Percentiles rank a stretch among this genome's conserved stretches.
phyloP scores from a whole-genome alignment of 23 tunicate genomes.

The Phallusia fumigata region DNA sequence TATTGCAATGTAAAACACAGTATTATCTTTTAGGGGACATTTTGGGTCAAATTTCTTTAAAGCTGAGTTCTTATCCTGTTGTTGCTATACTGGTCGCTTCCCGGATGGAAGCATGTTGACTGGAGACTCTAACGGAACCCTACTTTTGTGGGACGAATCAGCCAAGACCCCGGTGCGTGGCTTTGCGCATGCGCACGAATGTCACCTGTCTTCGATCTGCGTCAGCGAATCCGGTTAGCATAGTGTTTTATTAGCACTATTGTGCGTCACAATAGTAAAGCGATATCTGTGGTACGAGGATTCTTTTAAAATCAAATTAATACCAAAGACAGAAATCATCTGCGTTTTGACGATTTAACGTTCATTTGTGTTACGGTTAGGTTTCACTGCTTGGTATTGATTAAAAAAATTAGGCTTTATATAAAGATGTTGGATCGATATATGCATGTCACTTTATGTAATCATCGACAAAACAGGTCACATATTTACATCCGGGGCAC shows the following conservation, averaged over 20 bases:
- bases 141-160: conserved; percentile 70
- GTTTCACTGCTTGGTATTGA: too few relatives aligned
- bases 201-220: conserved; percentile 54
- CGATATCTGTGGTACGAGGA: too few relatives aligned
- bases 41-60: conserved; percentile 50
- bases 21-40: conserved; percentile 49
- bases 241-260: too few relatives aligned
- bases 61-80: conserved; percentile 58
- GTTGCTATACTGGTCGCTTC: conserved; percentile 25
- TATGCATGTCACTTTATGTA: too few relatives aligned
- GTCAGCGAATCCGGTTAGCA: conserved; percentile 27
- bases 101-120: conserved; percentile 34
- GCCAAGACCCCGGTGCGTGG: conserved; percentile 37
- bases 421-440: too few relatives aligned
- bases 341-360: too few relatives aligned
- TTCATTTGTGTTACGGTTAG: too few relatives aligned
- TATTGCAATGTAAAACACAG: too few relatives aligned
- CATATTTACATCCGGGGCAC: conserved; percentile 64
- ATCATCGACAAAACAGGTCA: conserved; percentile 15
- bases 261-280: too few relatives aligned
- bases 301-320: too few relatives aligned
- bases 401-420: too few relatives aligned
- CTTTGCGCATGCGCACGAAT: conserved; percentile 82
- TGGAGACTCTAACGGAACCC: conserved; percentile 86
- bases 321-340: too few relatives aligned